Conservation (phyloP, 2,113 vertebrate species). For the Gallinago jamesoni region DNA sequence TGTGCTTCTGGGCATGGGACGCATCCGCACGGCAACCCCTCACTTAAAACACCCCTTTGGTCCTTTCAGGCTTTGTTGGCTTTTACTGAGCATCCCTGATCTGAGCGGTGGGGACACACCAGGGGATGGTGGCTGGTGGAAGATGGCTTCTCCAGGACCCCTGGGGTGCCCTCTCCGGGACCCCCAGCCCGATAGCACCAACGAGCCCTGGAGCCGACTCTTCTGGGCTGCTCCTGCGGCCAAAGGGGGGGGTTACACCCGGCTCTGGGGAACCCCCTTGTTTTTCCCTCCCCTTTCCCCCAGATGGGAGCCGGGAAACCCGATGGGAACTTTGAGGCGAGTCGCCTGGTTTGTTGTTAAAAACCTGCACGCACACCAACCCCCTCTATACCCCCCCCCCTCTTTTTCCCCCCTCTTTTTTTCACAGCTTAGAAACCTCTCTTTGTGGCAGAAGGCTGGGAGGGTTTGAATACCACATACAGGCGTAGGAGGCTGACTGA, state of each 20-base stretch:
- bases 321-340: background rate
- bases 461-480: slow-evolving; percentile 55
- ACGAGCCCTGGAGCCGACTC: rapidly evolving
- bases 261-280: background rate
- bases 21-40: background rate
- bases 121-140: background rate
- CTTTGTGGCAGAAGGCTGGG: slow-evolving; percentile 63
- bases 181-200: background rate
- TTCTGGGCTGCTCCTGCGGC: background rate
- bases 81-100: background rate
- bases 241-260: background rate
- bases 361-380: background rate
- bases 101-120: background rate
- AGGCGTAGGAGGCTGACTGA: slow-evolving; percentile 57
- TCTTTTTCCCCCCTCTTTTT: background rate
- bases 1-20: background rate
- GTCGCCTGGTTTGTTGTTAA: background rate
- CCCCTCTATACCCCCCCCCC: background rate
- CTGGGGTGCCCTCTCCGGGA: background rate
- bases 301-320: background rate
- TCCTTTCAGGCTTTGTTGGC: background rate
- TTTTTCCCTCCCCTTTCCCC: background rate
- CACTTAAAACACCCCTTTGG: background rate
- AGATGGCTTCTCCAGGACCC: background rate
- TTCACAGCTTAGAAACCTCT: slow-evolving; percentile 57